Conservation (phyloP, 2,888 invertebrate genomes). For the Eustalomyia histrio region DNA sequence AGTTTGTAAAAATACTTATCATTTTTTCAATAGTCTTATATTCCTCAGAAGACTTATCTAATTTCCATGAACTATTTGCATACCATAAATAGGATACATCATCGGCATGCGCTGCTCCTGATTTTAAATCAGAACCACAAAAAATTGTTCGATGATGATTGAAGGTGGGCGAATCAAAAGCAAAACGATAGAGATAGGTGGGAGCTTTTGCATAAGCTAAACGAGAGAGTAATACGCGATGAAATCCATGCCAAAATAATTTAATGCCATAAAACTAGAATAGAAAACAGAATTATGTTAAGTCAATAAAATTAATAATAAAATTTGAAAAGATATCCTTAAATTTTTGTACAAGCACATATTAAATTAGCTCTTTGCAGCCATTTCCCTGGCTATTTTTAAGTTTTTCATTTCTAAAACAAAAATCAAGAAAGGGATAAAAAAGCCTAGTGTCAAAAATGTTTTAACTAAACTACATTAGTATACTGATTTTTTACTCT, state of each 20-base stretch:
- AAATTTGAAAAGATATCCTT: too few species aligned
- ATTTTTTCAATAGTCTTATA: constrained; percentile 73
- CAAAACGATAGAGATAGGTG: constrained; percentile 77
- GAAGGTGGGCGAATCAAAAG: constrained; percentile 76
- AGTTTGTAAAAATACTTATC: constrained; percentile 73
- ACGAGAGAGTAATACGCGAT: constrained; percentile 73
- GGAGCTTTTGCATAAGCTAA: constrained; percentile 69
- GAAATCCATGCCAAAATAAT: constrained; percentile 77
- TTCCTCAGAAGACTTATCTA: constrained; percentile 68
- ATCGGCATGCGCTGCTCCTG: constrained; percentile 77
- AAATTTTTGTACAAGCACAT: too few species aligned
- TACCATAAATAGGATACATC: constrained; percentile 77
- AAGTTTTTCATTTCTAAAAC: too few species aligned
- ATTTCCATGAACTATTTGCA: constrained; percentile 66
- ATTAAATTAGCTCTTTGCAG: too few species aligned
- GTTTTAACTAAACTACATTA: too few species aligned
- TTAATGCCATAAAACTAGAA: constrained; percentile 74
- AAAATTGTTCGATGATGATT: constrained; percentile 72
- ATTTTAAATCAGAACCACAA: constrained; percentile 72
- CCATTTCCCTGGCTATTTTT: too few species aligned
- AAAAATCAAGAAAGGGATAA: too few species aligned
- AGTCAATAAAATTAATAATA: too few species aligned
- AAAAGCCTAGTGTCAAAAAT: too few species aligned
- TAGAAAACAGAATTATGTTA: background rate
- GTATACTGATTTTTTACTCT: too few species aligned